Evolutionary conservation across 2,888 invertebrate species (phyloP).

Genomic region (Drosophila flavopinicola): DNA sequence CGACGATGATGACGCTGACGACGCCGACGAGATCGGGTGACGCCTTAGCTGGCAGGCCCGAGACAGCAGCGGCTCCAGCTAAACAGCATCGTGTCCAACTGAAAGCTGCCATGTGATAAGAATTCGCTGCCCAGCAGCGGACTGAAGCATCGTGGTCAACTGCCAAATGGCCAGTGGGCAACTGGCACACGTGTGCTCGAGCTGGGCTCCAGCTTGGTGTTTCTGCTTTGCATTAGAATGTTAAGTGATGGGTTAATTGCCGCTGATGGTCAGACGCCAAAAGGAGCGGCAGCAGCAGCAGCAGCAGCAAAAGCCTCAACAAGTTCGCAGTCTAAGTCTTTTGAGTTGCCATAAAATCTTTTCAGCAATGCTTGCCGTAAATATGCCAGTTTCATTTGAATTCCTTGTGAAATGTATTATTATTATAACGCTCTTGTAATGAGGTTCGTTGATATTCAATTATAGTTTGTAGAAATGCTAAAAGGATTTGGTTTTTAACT

Average conservation of each 20-base stretch:
- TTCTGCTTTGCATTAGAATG: conserved; percentile 63
- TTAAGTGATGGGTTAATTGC: conserved; percentile 76
- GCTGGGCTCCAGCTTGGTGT: conserved; percentile 6
- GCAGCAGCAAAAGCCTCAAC: conserved; percentile 1
- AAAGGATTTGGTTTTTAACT: too few species aligned
- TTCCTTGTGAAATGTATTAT: too few species aligned
- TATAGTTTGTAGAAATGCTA: too few species aligned
- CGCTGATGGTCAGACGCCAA: conserved; percentile 21
- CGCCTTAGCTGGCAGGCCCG: conserved; percentile 39
- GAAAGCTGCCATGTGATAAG: conserved; percentile 32
- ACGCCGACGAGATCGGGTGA: conserved; percentile 40
- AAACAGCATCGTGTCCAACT: conserved; percentile 14
- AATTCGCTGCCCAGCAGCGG: conserved; percentile 9
- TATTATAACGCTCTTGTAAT: too few species aligned
- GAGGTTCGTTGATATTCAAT: too few species aligned
- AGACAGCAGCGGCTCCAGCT: conserved; percentile 19
- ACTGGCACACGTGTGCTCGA: conserved; percentile 20
- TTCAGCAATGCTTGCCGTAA: not conserved
- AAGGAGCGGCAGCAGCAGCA: conserved; percentile 4
- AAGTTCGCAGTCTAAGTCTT: conserved; percentile 68
- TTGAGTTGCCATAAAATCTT: conserved; percentile 27
- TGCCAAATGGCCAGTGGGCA: not conserved
- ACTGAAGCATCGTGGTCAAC: conserved; percentile 14
- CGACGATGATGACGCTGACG: conserved; percentile 4
- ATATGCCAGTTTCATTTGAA: too few species aligned